Percentiles rank a stretch among this genome's conserved stretches.
phyloP scores from a whole-genome alignment of 2,888 invertebrate species.

The Harpagoxenus sublaevis region DNA sequence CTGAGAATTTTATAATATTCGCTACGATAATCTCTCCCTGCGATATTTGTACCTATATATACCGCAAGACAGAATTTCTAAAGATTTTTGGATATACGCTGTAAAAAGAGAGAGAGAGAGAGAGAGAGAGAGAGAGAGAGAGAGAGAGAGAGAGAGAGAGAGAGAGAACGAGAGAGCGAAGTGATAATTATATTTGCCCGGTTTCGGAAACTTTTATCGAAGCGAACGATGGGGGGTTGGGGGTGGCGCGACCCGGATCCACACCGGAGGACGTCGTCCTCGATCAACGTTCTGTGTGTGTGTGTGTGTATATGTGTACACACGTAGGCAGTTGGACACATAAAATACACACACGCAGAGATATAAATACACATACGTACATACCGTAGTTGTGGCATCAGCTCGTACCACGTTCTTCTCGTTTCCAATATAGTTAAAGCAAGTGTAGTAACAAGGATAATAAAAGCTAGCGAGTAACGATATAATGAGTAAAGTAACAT shows the following conservation, averaged over 20 bases:
- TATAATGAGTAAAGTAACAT: slow-evolving; percentile 51
- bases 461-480: slow-evolving; percentile 56
- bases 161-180: not conserved
- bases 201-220: slow-evolving; percentile 57
- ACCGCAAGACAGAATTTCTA: slow-evolving; percentile 70
- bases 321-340: not conserved
- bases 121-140: not conserved
- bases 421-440: slow-evolving; percentile 58
- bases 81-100: slow-evolving; percentile 80
- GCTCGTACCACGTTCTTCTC: slow-evolving; percentile 55
- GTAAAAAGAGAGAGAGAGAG: not conserved
- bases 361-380: slow-evolving; percentile 23
- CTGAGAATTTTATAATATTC: slow-evolving; percentile 38
- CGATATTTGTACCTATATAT: slow-evolving; percentile 35
- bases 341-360: slow-evolving; percentile 7
- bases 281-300: slow-evolving; percentile 4
- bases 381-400: slow-evolving; percentile 45
- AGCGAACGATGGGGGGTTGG: not conserved
- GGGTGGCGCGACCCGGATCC: slow-evolving; percentile 42
- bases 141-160: slow-evolving; percentile 18
- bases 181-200: slow-evolving; percentile 55
- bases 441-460: slow-evolving; percentile 54
- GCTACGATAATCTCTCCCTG: slow-evolving; percentile 47
- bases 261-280: slow-evolving; percentile 52
- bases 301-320: not conserved